phyloP scores from a whole-genome alignment of 1,140 invertebrate species.

The Bombus haemorrhoidalis region DNA sequence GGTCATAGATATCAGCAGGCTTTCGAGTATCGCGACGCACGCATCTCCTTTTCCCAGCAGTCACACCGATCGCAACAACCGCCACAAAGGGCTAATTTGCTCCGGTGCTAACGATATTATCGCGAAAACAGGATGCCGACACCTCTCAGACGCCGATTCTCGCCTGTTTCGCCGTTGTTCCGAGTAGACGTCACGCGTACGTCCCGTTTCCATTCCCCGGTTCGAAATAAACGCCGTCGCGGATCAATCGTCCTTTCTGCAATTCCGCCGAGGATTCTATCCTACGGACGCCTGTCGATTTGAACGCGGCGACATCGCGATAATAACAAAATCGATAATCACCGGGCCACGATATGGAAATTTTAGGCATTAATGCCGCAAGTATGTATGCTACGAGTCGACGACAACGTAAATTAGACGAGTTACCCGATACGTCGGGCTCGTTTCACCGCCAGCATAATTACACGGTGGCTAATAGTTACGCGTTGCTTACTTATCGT shows the following conservation, averaged over 20 bases:
- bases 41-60: constrained; percentile 12
- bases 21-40: neutral
- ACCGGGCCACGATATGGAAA: neutral
- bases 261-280: neutral
- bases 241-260: neutral
- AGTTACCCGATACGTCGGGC: neutral
- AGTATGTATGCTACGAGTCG: constrained; percentile 2
- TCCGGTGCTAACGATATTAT: constrained; percentile 64
- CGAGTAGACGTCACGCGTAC: neutral
- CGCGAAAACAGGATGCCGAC: constrained; percentile 44
- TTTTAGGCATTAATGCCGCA: constrained; percentile 2
- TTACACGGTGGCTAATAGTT: constrained; percentile 56
- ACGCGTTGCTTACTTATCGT: too few species aligned
- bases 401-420: constrained; percentile 29
- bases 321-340: constrained; percentile 10
- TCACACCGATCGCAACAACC: constrained; percentile 58
- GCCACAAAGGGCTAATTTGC: constrained; percentile 70
- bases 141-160: neutral
- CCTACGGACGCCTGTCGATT: too few species aligned
- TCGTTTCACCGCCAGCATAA: constrained; percentile 51
- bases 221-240: neutral
- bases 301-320: too few species aligned
- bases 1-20: constrained; percentile 16
- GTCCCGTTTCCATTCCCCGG: neutral
- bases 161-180: too few species aligned